These are phyloP conservation scores for Creontiades dilutus DNA, from an alignment of 2,888 invertebrate genomes.

Conservation along the genomic window DNA sequence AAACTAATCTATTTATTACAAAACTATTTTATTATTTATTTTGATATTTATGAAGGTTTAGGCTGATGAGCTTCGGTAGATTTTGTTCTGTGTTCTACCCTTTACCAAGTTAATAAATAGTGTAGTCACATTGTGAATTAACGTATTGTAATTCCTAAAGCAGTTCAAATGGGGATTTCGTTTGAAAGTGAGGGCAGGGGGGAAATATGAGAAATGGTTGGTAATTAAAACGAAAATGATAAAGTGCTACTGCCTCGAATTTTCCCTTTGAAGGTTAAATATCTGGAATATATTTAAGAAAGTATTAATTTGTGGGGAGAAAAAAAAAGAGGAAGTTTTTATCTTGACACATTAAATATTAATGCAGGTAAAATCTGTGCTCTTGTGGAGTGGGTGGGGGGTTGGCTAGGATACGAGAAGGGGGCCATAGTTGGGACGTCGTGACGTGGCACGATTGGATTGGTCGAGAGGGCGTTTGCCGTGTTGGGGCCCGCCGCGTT, in stretches of 20 bases:
- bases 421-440: slow-evolving; percentile 60
- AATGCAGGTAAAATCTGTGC: slow-evolving; percentile 68
- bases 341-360: slow-evolving; percentile 68
- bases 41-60: too few species aligned
- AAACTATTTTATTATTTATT: too few species aligned
- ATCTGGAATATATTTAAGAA: slow-evolving; percentile 56
- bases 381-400: slow-evolving; percentile 37
- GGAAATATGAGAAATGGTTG: background rate
- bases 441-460: slow-evolving; percentile 66
- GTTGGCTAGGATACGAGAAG: slow-evolving; percentile 65
- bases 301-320: slow-evolving; percentile 34
- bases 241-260: background rate
- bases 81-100: too few species aligned
- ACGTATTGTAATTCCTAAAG: too few species aligned
- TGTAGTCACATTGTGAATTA: too few species aligned
- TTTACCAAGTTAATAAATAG: too few species aligned
- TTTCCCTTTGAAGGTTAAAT: slow-evolving; percentile 1
- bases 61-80: too few species aligned
- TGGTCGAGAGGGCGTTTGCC: slow-evolving; percentile 35
- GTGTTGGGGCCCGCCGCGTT: background rate
- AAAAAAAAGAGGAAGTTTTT: slow-evolving; percentile 37
- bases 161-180: too few species aligned
- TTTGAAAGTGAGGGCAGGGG: too few species aligned
- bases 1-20: too few species aligned
- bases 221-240: slow-evolving; percentile 24